Percentiles rank a stretch among this genome's conserved stretches.
phyloP scores from a whole-genome alignment of 2,797 vertebrate species.

The Zenarchopterus dispar region DNA sequence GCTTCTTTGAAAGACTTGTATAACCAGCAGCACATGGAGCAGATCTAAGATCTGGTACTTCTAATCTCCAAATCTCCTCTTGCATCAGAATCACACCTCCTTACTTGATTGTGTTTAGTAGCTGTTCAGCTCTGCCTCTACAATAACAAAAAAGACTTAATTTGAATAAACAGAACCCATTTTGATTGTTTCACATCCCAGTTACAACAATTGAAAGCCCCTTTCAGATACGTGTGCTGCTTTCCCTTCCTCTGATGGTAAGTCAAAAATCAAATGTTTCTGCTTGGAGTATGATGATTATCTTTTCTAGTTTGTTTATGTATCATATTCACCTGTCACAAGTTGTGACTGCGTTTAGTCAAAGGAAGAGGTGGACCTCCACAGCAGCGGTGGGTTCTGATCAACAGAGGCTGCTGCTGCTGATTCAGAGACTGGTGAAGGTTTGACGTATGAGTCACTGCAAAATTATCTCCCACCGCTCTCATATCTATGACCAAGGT shows the following conservation, averaged over 20 bases:
- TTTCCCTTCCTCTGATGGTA: neutral
- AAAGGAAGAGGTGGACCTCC: neutral
- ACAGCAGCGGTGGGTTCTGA: neutral
- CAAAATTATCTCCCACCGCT: neutral
- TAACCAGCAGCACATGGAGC: conserved; percentile 46
- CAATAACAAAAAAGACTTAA: conserved; percentile 1
- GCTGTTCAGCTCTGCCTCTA: conserved; percentile 6
- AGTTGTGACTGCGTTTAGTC: no score
- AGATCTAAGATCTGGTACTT: conserved; percentile 29
- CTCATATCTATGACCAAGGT: neutral
- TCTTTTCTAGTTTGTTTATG: neutral
- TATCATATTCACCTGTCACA: no score
- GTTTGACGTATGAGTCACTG: neutral
- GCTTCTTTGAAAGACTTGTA: conserved; percentile 38
- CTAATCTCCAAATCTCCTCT: conserved; percentile 5
- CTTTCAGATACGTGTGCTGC: neutral
- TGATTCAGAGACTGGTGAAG: neutral
- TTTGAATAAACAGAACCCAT: conserved; percentile 12
- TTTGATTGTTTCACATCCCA: conserved; percentile 36
- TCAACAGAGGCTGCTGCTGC: neutral
- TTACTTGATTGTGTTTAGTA: neutral
- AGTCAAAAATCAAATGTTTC: no score
- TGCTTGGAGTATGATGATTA: no score
- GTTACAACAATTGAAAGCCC: conserved; percentile 6
- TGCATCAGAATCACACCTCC: neutral